phyloP scores from a whole-genome alignment of 1,140 invertebrate genomes.

The Eriosoma lanigerum region DNA sequence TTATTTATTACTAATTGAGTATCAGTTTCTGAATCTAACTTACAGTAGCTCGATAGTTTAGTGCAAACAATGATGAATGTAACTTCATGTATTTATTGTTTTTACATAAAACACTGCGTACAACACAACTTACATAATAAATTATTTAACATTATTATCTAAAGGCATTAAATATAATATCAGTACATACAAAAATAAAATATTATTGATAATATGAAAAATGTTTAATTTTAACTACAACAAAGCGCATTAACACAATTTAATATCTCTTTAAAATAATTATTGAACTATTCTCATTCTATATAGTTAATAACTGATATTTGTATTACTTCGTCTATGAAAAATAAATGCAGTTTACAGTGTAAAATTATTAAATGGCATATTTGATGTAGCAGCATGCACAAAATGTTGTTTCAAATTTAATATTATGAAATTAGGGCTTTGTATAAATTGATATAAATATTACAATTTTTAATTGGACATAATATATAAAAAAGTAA shows the following conservation, averaged over 20 bases:
- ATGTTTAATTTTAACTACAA: neutral
- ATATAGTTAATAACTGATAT: too few relatives aligned
- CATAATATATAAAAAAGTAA: too few relatives aligned
- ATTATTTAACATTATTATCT: conserved; percentile 19
- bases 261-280: neutral
- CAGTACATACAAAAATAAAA: conserved; percentile 13
- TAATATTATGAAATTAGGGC: too few relatives aligned
- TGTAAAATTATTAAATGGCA: too few relatives aligned
- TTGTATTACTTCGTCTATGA: too few relatives aligned
- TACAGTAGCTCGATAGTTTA: neutral
- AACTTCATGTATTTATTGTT: neutral
- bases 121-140: conserved; percentile 12
- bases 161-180: neutral
- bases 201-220: neutral
- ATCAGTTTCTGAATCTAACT: conserved; percentile 9
- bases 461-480: too few relatives aligned
- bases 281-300: neutral
- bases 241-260: neutral
- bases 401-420: too few relatives aligned
- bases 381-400: too few relatives aligned
- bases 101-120: neutral
- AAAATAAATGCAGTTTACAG: too few relatives aligned
- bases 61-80: neutral
- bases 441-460: too few relatives aligned
- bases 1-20: conserved; percentile 23